A percentile compares a stretch with the other conserved stretches of the same genome.
Evolutionary conservation across 1,140 invertebrate genomes (phyloP).

Genomic region (Conus betulinus): DNA sequence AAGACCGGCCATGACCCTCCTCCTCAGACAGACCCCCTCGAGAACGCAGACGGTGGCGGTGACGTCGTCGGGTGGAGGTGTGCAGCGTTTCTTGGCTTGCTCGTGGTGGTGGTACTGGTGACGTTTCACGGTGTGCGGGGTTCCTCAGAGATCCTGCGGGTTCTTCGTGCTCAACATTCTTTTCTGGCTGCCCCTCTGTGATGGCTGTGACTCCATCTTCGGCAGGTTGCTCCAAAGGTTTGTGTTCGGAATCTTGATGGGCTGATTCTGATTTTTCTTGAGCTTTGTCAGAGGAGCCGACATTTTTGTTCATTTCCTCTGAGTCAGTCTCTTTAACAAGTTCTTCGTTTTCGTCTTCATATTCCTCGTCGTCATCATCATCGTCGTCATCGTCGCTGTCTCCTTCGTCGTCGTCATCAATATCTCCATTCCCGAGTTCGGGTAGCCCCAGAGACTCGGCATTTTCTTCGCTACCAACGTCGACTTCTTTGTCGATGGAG

Average conservation of each 20-base stretch:
- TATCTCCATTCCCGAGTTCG: neutral
- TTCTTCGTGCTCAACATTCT: neutral
- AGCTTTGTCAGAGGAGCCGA: neutral
- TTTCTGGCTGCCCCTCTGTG: neutral
- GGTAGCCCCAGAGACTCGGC: neutral
- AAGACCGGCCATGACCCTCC: neutral
- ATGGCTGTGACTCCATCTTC: neutral
- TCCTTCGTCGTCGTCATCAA: neutral
- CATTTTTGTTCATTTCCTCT: neutral
- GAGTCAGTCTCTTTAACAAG: neutral
- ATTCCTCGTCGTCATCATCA: neutral
- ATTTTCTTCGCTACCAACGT: conserved; percentile 17
- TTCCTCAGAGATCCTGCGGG: neutral
- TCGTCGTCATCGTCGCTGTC: neutral
- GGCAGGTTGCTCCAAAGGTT: neutral
- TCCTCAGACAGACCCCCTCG: neutral
- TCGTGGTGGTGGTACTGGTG: neutral
- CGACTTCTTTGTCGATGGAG: neutral
- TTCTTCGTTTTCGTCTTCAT: neutral
- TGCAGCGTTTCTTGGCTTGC: neutral
- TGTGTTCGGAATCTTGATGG: neutral
- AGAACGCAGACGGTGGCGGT: neutral
- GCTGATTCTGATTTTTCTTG: neutral
- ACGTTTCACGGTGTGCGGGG: neutral
- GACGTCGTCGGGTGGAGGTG: neutral